phyloP scores from a whole-genome alignment of 2,113 vertebrate species.

The Trichomycterus rosablanca region DNA sequence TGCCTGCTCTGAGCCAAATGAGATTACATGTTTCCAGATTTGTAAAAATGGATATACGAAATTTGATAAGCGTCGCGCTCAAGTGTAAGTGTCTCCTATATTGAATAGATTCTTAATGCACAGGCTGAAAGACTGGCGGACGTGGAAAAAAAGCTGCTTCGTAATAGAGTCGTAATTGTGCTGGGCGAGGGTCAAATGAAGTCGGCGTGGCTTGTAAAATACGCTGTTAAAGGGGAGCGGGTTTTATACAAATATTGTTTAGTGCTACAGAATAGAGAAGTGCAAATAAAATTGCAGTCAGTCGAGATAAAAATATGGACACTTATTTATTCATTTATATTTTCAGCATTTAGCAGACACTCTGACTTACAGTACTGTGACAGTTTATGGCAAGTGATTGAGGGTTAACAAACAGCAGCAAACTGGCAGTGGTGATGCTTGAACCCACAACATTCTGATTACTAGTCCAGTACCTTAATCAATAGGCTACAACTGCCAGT shows the following conservation, averaged over 20 bases:
- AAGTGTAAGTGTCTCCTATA: slow-evolving; percentile 39
- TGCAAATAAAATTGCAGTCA: too few relatives aligned
- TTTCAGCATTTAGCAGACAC: too few relatives aligned
- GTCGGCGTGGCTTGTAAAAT: neutral
- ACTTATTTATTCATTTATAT: too few relatives aligned
- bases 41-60: slow-evolving; percentile 49
- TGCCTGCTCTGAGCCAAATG: slow-evolving; percentile 55
- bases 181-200: slow-evolving; percentile 4
- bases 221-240: neutral
- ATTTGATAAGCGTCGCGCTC: slow-evolving; percentile 45
- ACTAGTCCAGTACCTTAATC: too few relatives aligned
- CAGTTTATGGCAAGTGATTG: too few relatives aligned
- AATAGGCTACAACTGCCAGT: too few relatives aligned
- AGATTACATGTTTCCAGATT: slow-evolving; percentile 55
- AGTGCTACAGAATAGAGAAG: too few relatives aligned
- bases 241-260: neutral
- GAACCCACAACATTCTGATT: too few relatives aligned
- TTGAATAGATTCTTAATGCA: slow-evolving; percentile 30
- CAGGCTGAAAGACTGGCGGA: slow-evolving; percentile 14
- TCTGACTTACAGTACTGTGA: too few relatives aligned
- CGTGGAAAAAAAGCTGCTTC: slow-evolving; percentile 4
- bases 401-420: too few relatives aligned
- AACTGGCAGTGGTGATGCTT: too few relatives aligned
- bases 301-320: too few relatives aligned
- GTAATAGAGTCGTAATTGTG: slow-evolving; percentile 32